Conservation (phyloP, 2,113 vertebrate species). For the Polyodon spathula region DNA sequence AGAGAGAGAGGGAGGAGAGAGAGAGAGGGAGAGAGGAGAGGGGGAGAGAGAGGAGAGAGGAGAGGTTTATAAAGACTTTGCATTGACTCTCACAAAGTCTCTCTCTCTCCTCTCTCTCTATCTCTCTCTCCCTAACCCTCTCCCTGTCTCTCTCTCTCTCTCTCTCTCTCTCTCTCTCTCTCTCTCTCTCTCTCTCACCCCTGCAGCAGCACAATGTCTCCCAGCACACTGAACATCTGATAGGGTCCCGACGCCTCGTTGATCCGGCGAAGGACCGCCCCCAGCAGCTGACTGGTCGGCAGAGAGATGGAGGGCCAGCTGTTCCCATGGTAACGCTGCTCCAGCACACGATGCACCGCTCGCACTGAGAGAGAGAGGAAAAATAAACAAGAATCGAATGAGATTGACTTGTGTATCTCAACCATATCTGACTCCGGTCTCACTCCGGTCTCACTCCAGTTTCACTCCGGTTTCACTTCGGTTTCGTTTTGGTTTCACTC, state of each 20-base stretch:
- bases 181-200: too few species aligned
- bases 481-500: too few species aligned
- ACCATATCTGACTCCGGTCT: neutral
- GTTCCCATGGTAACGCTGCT: conserved; percentile 73
- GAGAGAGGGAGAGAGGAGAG: neutral
- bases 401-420: neutral
- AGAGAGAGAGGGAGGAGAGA: too few species aligned
- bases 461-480: too few species aligned
- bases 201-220: conserved; percentile 77
- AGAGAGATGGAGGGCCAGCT: conserved; percentile 64
- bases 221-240: conserved; percentile 90
- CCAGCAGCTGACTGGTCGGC: conserved; percentile 68
- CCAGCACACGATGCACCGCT: conserved; percentile 76
- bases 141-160: too few species aligned
- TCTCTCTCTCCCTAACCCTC: too few species aligned
- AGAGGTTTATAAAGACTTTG: neutral
- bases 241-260: conserved; percentile 88
- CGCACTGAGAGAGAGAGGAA: conserved; percentile 55
- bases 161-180: too few species aligned
- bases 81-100: neutral
- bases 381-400: neutral
- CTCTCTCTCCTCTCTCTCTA: neutral
- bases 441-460: too few species aligned
- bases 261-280: conserved; percentile 73
- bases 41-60: neutral